Evolutionary conservation across 2,113 vertebrate genomes (phyloP), one percentile per base, ranked within the genome.

Genomic region (Tachysurus vachellii): DNA sequence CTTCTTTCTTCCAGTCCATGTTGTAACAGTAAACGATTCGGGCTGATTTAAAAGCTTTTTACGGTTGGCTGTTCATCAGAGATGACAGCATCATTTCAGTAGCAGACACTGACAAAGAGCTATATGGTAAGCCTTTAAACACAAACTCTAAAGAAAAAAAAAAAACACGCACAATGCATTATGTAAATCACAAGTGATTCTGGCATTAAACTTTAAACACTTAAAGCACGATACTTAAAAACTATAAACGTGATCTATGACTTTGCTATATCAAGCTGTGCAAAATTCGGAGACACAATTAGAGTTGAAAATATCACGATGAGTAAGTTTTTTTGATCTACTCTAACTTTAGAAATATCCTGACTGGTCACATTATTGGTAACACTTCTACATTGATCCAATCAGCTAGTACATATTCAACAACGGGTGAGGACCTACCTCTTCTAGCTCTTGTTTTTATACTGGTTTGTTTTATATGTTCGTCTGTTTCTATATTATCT

Each of bases 21-120:
- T 57, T 6, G 68, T 82, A 82, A 70, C 68, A 80, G 85, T 84
- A 73, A 88, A 87, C 53, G 62, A n/a, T 87, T 44, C 16, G 53
- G 21, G n/a, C 75, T 83, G 53, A 75, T 68, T 50, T 59, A 71
- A 57, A 81, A 79, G 62, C 81, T 61, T 59, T 83, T 88, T 70
- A 85, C 73, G 36, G 79, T 26, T 56, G 66, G 68, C 50, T 19
- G 28, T 89, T 88, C 50, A 84, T 89, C 82, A 88, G 31, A 53
- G 36, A 10, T 84, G 88, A 82, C 73, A 89, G 79, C 47, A 21
- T 53, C 75, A 76, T 71, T 79, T 50, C 44, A 50, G 75, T 31
- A 70, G 54, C 5, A 62, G 87, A 14, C 62, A 80, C 1, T 79
- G 77, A 83, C 79, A 83, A 10, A 88, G 11, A 44, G 59, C 28